Evolutionary conservation across 2,888 invertebrate genomes (phyloP).

Genomic region (Hirtodrosophila duncani): DNA sequence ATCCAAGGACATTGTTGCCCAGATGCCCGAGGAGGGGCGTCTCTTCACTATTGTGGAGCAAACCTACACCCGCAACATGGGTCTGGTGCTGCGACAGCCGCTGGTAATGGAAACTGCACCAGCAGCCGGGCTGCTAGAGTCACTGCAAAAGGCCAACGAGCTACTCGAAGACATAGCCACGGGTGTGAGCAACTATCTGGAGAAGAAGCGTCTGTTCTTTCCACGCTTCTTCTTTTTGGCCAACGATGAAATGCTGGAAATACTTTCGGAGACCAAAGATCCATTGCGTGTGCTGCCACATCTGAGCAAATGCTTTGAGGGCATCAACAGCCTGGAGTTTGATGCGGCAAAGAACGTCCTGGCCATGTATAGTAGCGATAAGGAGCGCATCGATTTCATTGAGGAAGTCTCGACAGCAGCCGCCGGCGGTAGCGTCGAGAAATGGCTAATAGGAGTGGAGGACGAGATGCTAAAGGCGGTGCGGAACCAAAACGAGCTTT

Average conservation of each 20-base stretch:
- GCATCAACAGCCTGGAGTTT: constrained; percentile 80
- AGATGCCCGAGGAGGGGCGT: constrained; percentile 83
- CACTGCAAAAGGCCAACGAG: constrained; percentile 81
- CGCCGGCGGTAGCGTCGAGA: constrained; percentile 82
- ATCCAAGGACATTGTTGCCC: constrained; percentile 82
- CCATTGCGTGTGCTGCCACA: constrained; percentile 82
- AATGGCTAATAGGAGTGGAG: constrained; percentile 84
- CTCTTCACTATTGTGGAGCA: constrained; percentile 80
- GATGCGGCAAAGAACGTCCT: constrained; percentile 80
- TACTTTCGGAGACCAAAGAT: constrained; percentile 84
- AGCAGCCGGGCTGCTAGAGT: constrained; percentile 83
- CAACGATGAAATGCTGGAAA: constrained; percentile 86
- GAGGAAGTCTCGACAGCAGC: constrained; percentile 80
- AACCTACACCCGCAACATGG: constrained; percentile 79
- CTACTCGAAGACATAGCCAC: constrained; percentile 82
- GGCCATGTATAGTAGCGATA: constrained; percentile 82
- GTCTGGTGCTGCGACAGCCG: constrained; percentile 71
- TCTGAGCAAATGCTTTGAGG: constrained; percentile 85
- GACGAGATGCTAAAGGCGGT: constrained; percentile 82
- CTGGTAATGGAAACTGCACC: constrained; percentile 80
- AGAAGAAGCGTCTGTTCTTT: constrained; percentile 83
- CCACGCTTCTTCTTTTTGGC: constrained; percentile 88
- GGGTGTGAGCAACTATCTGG: constrained; percentile 83
- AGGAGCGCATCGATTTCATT: constrained; percentile 81
- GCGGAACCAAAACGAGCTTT: constrained; percentile 76